Evolutionary conservation across 2,113 vertebrate genomes (phyloP).

Genomic region (Neotragus pygmaeus): DNA sequence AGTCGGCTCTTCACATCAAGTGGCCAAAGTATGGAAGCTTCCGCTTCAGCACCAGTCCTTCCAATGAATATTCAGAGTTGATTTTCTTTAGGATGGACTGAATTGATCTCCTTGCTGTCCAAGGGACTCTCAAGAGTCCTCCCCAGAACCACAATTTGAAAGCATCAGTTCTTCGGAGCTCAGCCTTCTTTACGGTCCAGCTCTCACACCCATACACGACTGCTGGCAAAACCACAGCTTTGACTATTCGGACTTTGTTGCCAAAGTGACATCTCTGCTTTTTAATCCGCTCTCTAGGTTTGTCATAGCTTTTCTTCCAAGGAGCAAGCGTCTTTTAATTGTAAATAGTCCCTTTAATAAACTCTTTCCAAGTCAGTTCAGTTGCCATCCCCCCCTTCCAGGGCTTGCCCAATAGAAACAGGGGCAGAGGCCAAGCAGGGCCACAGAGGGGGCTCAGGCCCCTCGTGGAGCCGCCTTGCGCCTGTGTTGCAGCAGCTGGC

Average conservation of each 20-base stretch:
- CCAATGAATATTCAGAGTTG: not conserved
- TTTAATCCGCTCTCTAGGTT: not conserved
- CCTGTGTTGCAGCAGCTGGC: not conserved
- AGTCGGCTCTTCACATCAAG: not conserved
- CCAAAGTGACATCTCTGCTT: not conserved
- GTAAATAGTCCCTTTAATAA: not conserved
- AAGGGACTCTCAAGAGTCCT: not conserved
- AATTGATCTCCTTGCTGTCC: not conserved
- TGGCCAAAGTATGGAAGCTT: not conserved
- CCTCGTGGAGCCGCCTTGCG: accelerated
- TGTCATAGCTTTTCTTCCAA: not conserved
- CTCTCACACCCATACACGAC: not conserved
- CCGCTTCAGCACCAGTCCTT: not conserved
- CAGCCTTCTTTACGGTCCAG: not conserved
- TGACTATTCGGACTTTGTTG: not conserved
- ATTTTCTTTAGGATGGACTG: not conserved
- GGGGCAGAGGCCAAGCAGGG: not conserved
- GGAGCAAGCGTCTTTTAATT: not conserved
- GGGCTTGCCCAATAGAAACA: not conserved
- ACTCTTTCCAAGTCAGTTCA: not conserved
- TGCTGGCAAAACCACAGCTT: not conserved
- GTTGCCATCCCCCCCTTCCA: not conserved
- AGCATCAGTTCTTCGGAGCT: not conserved
- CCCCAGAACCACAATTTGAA: not conserved
- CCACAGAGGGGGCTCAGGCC: not conserved